Conservation (phyloP, 2,113 vertebrate genomes). For the Cyprinodon tularosa region DNA sequence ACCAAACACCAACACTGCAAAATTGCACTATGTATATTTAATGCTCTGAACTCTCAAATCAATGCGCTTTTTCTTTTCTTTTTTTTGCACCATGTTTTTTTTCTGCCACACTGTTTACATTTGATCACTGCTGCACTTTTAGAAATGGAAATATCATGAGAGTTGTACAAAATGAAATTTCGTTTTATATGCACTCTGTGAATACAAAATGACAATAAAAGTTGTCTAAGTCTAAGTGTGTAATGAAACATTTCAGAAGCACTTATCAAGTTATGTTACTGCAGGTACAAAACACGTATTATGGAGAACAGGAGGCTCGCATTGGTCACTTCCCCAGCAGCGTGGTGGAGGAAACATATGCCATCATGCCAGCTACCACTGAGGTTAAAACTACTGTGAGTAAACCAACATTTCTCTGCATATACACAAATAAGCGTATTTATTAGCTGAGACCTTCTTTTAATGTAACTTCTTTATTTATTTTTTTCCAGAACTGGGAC, state of each 20-base stretch:
- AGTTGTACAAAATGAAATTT: no score
- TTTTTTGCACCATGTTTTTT: no score
- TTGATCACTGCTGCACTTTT: no score
- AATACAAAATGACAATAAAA: no score
- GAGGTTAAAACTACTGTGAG: conserved; percentile 86
- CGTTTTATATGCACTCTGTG: no score
- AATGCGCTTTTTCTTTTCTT: no score
- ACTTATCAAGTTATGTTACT: conserved; percentile 6
- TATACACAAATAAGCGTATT: background rate
- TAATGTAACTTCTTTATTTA: conserved; percentile 24
- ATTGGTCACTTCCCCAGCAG: conserved; percentile 90
- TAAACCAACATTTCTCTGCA: conserved; percentile 20
- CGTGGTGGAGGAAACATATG: conserved; percentile 84
- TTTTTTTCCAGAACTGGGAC: conserved; percentile 87
- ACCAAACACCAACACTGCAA: no score
- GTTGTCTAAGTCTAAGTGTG: background rate
- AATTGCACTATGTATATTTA: no score
- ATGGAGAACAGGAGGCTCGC: conserved; percentile 83
- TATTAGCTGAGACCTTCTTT: background rate
- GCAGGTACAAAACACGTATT: conserved; percentile 88
- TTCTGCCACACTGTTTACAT: no score
- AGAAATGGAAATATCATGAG: no score
- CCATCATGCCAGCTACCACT: conserved; percentile 82
- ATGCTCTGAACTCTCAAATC: no score
- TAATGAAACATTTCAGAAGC: background rate